Conservation (phyloP, 30 jellyfish, hydroid and myxozoan species). For the Aurelia coerulea region DNA sequence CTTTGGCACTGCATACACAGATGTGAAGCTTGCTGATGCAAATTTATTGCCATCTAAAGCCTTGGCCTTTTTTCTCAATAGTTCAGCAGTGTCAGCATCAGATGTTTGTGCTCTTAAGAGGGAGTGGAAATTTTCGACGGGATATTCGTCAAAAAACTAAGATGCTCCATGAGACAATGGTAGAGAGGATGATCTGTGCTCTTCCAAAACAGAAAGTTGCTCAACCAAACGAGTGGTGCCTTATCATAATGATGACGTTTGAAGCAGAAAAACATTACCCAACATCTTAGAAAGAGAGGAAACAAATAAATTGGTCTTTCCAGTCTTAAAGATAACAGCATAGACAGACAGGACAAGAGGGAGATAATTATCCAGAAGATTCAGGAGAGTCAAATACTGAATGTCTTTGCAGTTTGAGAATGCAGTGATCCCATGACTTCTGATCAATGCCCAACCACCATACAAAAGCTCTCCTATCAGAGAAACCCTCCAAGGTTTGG, state of each 20-base stretch:
- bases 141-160: slow-evolving; percentile 37
- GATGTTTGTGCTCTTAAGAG: slow-evolving; percentile 13
- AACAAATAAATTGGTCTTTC: neutral
- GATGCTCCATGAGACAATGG: slow-evolving; percentile 5
- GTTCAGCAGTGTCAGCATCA: slow-evolving; percentile 28
- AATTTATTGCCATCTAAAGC: neutral
- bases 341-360: slow-evolving; percentile 25
- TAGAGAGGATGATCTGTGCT: slow-evolving; percentile 12
- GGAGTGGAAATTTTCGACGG: slow-evolving; percentile 29
- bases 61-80: slow-evolving; percentile 22
- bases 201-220: slow-evolving; percentile 32
- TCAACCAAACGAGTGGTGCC: slow-evolving; percentile 40
- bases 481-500: slow-evolving; percentile 31
- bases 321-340: slow-evolving; percentile 17
- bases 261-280: slow-evolving; percentile 42
- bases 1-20: too few relatives aligned
- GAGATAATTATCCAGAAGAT: slow-evolving; percentile 32
- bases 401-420: slow-evolving; percentile 28
- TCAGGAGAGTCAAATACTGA: slow-evolving; percentile 17
- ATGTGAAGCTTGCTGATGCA: too few relatives aligned
- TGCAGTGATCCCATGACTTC: slow-evolving; percentile 2
- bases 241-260: slow-evolving; percentile 11
- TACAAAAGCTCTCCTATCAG: slow-evolving; percentile 24
- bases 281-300: slow-evolving; percentile 13
- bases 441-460: slow-evolving; percentile 25